Base-by-base conservation (phyloP, 2,888 invertebrate genomes). In the Formica aserva region DNA sequence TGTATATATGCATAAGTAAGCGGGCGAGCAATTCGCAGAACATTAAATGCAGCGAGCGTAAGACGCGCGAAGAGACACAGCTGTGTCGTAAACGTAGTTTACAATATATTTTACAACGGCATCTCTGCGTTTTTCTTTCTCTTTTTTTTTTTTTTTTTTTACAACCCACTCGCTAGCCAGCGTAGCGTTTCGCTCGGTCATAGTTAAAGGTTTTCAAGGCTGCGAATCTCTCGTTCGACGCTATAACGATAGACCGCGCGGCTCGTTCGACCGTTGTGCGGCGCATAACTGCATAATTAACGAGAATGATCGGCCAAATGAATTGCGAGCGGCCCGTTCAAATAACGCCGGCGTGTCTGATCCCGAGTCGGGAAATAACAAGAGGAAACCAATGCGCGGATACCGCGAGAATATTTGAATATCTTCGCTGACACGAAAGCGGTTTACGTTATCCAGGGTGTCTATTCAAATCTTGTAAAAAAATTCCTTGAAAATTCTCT, bases 221-320 rank as follows among this genome's bases (percentile, higher is more conserved):
- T 65, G 29, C 65, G 69, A 66, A 66, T 45, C 18, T 52, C 48
- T 52, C 75, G 82, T 45, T 55, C 81, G 48, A 41, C n/a, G 45
- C 63, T 77, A 72, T 78, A 22, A 83, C 83, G 78, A 82, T 60
- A 71, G 80, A 76, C 75, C 41, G 41, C 11, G 48, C 66, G 52
- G 38, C 35, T 75, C 55, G 63, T 57, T 55, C 63, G 45, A 45
- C 32, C 75, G 57, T 55, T 75, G 75, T 55, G 66, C 72, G 57
- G 35, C 60, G 82, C 75, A 65, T 75, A 82, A 66, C 76, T 76
- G 65, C 65, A 82, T 82, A 82, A 82, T 82, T 82, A 75, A 57
- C 75, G 82, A 66, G 82, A 76, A 82, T 82, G 48, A 82, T 82
- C 66, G 75, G 35, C 57, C 65, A 57, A 76, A 76, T 75, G 66